Conservation (phyloP, 2,113 vertebrate species). For the Phyllostomus discolor region DNA sequence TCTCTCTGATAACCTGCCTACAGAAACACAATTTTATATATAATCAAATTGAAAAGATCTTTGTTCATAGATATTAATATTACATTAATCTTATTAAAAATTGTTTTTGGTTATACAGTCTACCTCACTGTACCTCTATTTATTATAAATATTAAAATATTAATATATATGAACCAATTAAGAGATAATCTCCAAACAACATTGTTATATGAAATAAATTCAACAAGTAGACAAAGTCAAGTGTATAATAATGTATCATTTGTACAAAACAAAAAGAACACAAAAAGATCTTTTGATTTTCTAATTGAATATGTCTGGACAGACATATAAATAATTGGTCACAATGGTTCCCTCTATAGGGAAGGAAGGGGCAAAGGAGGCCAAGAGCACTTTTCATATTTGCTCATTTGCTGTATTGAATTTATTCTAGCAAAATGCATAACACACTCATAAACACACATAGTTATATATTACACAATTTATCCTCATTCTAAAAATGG, state of each 20-base stretch:
- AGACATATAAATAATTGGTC: background rate
- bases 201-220: background rate
- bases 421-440: background rate
- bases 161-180: background rate
- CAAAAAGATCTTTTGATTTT: background rate
- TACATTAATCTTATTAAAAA: conserved; percentile 2
- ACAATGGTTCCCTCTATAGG: background rate
- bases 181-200: background rate
- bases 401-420: conserved; percentile 23
- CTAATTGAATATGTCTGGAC: background rate
- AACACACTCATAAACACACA: background rate
- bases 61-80: background rate
- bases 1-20: background rate
- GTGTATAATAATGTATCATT: background rate
- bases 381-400: background rate
- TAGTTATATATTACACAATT: background rate
- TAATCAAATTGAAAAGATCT: conserved; percentile 1
- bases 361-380: background rate
- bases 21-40: conserved; percentile 33
- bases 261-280: background rate
- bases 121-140: background rate
- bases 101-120: background rate
- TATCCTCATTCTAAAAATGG: background rate
- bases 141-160: background rate
- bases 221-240: background rate